phyloP scores from a whole-genome alignment of 2,888 invertebrate species.

The Euzetes globulus region DNA sequence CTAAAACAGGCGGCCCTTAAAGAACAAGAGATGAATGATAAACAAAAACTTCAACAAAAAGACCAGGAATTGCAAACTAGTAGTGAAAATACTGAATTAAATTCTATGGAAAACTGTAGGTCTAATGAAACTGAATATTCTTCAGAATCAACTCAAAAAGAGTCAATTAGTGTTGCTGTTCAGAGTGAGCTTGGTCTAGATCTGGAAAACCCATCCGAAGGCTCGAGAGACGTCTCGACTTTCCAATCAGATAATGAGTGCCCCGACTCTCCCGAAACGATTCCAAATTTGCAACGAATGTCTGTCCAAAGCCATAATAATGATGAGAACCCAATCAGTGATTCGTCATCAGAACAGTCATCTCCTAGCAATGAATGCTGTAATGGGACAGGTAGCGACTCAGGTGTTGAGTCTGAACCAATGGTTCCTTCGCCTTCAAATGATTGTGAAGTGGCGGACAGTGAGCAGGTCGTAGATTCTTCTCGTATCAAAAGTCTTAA shows the following conservation, averaged over 20 bases:
- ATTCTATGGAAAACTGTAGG: no score
- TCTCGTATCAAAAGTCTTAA: background rate
- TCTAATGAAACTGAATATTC: background rate
- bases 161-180: background rate
- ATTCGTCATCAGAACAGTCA: background rate
- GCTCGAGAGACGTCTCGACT: background rate
- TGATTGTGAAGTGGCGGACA: background rate
- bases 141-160: background rate
- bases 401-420: background rate
- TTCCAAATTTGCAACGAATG: background rate
- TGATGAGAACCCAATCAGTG: no score
- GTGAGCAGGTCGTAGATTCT: background rate
- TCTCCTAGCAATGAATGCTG: background rate
- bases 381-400: background rate
- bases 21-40: background rate
- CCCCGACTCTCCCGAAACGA: background rate
- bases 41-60: no score
- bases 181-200: background rate
- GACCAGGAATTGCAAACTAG: background rate
- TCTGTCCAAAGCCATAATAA: background rate
- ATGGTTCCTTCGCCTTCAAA: background rate
- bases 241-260: background rate
- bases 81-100: no score
- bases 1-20: conserved; percentile 8
- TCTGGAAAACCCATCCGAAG: background rate